phyloP scores from a whole-genome alignment of 2,888 invertebrate genomes.

The Dorcus parallelipipedus region DNA sequence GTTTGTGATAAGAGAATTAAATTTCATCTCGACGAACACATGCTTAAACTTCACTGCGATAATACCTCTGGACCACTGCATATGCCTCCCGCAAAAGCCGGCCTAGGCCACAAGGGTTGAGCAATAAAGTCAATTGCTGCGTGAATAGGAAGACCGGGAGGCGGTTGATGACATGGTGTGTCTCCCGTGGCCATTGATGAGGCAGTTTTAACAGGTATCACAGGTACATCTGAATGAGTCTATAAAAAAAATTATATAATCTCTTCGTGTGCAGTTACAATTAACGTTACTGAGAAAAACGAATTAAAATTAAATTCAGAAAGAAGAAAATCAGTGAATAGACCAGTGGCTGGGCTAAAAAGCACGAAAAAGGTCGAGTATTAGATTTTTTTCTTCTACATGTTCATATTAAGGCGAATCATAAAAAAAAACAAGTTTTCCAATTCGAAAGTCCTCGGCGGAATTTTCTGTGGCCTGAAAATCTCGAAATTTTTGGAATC shows the following conservation, averaged over 20 bases:
- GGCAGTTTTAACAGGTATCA: slow-evolving; percentile 34
- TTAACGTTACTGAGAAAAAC: too few species aligned
- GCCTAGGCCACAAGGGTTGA: slow-evolving; percentile 34
- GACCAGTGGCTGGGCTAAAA: too few species aligned
- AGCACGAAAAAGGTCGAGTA: too few species aligned
- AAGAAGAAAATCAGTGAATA: too few species aligned
- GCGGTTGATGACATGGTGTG: slow-evolving; percentile 31
- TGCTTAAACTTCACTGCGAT: not conserved
- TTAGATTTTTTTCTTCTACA: too few species aligned
- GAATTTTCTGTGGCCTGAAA: too few species aligned
- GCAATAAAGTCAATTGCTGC: slow-evolving; percentile 32
- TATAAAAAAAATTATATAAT: not conserved
- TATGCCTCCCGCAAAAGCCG: slow-evolving; percentile 33
- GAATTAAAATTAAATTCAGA: too few species aligned
- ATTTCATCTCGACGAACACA: slow-evolving; percentile 3
- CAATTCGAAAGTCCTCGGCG: too few species aligned
- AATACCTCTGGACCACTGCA: slow-evolving; percentile 44
- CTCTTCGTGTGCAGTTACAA: not conserved
- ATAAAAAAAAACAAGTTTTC: too few species aligned
- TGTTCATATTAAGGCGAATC: too few species aligned
- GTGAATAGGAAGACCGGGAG: slow-evolving; percentile 35
- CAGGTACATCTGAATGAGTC: slow-evolving; percentile 22
- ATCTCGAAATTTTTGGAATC: too few species aligned
- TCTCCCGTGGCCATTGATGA: slow-evolving; percentile 32
- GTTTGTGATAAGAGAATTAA: not conserved